phyloP scores from a whole-genome alignment of 92 coral and sea anemone genomes.

The Pocillopora grandis region DNA sequence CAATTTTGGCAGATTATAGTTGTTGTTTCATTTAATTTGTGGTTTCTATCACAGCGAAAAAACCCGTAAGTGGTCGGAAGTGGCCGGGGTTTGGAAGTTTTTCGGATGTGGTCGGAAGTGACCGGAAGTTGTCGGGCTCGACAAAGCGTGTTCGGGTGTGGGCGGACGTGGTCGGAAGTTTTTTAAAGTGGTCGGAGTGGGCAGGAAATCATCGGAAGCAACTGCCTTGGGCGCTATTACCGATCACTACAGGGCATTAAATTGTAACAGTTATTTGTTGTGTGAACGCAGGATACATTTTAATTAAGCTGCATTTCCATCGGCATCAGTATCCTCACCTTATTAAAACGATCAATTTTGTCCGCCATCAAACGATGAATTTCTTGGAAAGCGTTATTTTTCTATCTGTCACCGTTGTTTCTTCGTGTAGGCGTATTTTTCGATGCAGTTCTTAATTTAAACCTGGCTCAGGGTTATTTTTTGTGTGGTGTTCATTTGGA shows the following conservation, averaged over 20 bases:
- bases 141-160: not conserved
- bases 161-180: not conserved
- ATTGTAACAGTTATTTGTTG: not conserved
- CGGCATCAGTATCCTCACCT: too few species aligned
- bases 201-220: not conserved
- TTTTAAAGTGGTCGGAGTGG: not conserved
- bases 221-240: not conserved
- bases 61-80: slow-evolving; percentile 10
- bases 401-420: too few species aligned
- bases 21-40: too few species aligned
- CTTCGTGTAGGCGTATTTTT: too few species aligned
- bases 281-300: not conserved
- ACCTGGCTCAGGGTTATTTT: too few species aligned
- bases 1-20: too few species aligned
- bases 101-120: not conserved
- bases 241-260: not conserved
- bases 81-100: not conserved
- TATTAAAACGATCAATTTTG: too few species aligned
- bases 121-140: not conserved
- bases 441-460: too few species aligned
- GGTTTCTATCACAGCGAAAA: not conserved
- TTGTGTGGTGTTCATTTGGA: too few species aligned
- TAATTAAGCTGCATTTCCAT: not conserved
- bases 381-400: too few species aligned
- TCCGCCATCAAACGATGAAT: too few species aligned